Conservation (phyloP, 1,140 invertebrate genomes). For the Atta cephalotes region DNA sequence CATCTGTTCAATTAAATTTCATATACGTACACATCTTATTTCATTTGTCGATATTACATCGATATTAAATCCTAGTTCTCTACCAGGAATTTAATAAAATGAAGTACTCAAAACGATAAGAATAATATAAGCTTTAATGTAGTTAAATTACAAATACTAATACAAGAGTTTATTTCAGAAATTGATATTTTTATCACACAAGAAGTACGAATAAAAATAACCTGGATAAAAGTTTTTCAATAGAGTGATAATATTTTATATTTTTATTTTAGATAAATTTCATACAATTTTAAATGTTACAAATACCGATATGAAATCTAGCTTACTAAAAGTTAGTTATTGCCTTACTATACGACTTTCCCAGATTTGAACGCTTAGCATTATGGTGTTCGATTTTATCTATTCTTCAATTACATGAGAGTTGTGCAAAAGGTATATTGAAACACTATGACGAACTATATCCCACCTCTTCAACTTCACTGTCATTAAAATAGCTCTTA, state of each 20-base stretch:
- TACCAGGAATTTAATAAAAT: background rate
- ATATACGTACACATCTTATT: background rate
- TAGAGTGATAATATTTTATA: slow-evolving; percentile 5
- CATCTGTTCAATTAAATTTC: background rate
- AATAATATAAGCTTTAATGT: background rate
- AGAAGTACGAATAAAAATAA: background rate
- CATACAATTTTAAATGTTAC: background rate
- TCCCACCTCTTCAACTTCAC: background rate
- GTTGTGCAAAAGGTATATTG: background rate
- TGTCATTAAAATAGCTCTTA: background rate
- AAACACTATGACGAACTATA: slow-evolving; percentile 5
- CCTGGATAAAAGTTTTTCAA: background rate
- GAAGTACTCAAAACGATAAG: background rate
- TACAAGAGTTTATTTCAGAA: background rate
- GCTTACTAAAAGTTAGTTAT: slow-evolving; percentile 1
- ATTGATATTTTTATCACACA: background rate
- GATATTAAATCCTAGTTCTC: background rate
- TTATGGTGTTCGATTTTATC: background rate
- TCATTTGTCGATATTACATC: background rate
- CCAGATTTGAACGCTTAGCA: background rate
- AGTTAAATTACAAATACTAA: background rate
- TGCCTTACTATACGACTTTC: background rate
- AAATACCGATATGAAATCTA: background rate
- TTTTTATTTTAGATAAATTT: background rate
- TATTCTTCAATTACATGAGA: background rate